Percentiles rank a stretch among this genome's conserved stretches.
phyloP scores from a whole-genome alignment of 64 coral and sea anemone species.

The Dendrophyllia cribrosa region DNA sequence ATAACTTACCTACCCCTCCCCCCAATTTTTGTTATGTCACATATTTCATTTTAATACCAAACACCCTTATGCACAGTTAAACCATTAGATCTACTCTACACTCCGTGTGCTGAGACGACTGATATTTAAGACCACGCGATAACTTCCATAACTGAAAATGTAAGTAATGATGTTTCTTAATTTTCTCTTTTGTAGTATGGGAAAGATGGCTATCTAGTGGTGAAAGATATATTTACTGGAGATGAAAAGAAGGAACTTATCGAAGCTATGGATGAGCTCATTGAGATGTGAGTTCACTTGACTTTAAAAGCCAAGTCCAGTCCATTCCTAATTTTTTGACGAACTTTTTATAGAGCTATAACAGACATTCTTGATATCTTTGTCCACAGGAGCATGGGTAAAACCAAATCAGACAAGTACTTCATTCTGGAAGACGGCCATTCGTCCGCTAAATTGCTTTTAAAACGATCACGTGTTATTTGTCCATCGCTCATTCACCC shows the following conservation, averaged over 20 bases:
- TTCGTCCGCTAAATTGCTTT: not conserved
- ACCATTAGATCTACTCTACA: too few species aligned
- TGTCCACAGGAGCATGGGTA: not conserved
- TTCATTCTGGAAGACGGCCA: slow-evolving; percentile 1
- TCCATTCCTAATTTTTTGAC: not conserved
- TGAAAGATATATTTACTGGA: slow-evolving; percentile 47
- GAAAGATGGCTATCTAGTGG: slow-evolving; percentile 35
- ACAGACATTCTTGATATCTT: not conserved
- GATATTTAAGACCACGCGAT: too few species aligned
- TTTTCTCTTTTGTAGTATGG: slow-evolving; percentile 37
- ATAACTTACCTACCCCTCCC: too few species aligned
- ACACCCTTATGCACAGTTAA: too few species aligned
- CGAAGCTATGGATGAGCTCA: slow-evolving; percentile 46
- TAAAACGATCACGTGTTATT: slow-evolving; percentile 13
- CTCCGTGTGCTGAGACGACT: too few species aligned
- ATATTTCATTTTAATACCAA: too few species aligned
- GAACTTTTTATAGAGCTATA: not conserved
- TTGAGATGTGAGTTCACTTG: slow-evolving; percentile 33
- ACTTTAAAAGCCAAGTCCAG: not conserved
- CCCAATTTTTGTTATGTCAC: too few species aligned
- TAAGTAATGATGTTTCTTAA: too few species aligned
- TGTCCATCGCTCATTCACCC: slow-evolving; percentile 17
- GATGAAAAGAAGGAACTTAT: slow-evolving; percentile 40
- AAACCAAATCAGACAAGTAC: slow-evolving; percentile 25
- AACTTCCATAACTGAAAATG: too few species aligned